Evolutionary conservation across 2,888 invertebrate genomes (phyloP).

Genomic region (Limnephilus lunatus): DNA sequence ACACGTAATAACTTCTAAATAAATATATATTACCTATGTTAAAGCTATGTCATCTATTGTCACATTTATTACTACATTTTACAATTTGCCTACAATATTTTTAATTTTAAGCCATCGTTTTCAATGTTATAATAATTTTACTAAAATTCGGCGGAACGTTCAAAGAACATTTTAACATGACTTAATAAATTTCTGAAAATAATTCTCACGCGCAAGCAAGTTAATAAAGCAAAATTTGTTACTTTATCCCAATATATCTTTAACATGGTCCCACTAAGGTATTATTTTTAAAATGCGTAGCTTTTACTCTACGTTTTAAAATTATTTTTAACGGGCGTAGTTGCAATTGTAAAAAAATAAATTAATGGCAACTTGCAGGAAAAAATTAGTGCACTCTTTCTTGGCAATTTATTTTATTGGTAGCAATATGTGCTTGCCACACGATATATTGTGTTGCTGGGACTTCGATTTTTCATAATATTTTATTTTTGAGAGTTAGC

Average conservation of each 20-base stretch:
- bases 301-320: not conserved
- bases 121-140: not conserved
- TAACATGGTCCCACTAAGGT: not conserved
- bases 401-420: not conserved
- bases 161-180: not conserved
- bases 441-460: not conserved
- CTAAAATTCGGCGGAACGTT: not conserved
- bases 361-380: not conserved
- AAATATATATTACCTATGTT: constrained; percentile 16
- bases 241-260: not conserved
- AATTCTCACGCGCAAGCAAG: not conserved
- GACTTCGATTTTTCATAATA: too few relatives aligned
- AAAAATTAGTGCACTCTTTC: not conserved
- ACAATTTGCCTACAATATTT: not conserved
- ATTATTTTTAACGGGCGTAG: not conserved
- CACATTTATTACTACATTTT: constrained; percentile 36
- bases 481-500: not conserved
- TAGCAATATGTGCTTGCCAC: not conserved
- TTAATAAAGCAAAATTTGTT: not conserved
- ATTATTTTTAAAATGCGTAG: not conserved
- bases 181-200: not conserved
- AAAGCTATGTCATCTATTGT: constrained; percentile 44
- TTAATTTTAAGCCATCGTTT: not conserved
- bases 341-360: not conserved
- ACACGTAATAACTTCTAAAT: constrained; percentile 20